Conservation (phyloP, 2,113 vertebrate genomes). For the Mesembrinibis cayennensis region DNA sequence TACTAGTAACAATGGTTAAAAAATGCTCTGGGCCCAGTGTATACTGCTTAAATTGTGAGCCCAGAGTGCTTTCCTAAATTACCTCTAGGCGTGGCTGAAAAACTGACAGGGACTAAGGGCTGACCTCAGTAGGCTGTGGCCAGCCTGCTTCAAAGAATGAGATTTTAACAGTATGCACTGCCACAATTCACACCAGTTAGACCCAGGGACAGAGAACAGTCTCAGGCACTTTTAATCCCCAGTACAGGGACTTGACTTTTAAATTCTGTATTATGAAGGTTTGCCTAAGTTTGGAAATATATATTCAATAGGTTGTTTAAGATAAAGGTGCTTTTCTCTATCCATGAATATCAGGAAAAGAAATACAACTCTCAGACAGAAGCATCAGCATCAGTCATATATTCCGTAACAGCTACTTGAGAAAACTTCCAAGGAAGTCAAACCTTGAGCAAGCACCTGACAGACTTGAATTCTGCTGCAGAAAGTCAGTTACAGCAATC, state of each 20-base stretch:
- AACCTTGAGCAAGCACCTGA: not conserved
- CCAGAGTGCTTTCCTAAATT: not conserved
- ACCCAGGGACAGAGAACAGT: not conserved
- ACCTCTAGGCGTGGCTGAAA: not conserved
- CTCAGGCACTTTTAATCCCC: not conserved
- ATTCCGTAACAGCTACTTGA: not conserved
- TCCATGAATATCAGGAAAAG: not conserved
- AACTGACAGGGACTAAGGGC: not conserved
- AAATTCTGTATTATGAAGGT: not conserved
- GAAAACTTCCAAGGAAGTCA: not conserved
- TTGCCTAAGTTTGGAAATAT: not conserved
- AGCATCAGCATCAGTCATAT: not conserved
- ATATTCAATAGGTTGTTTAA: not conserved
- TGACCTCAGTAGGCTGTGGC: not conserved
- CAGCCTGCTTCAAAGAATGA: not conserved
- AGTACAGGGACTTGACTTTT: not conserved
- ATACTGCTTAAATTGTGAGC: not conserved
- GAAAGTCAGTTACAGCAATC: not conserved
- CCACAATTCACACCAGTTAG: not conserved
- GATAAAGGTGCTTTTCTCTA: not conserved
- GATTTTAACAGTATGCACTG: not conserved
- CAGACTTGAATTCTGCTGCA: not conserved
- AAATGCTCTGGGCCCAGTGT: not conserved
- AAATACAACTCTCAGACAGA: not conserved
- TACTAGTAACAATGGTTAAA: not conserved